These are phyloP conservation scores for Nyctibius grandis DNA, from an alignment of 2,797 vertebrate genomes.

Conservation along the genomic window DNA sequence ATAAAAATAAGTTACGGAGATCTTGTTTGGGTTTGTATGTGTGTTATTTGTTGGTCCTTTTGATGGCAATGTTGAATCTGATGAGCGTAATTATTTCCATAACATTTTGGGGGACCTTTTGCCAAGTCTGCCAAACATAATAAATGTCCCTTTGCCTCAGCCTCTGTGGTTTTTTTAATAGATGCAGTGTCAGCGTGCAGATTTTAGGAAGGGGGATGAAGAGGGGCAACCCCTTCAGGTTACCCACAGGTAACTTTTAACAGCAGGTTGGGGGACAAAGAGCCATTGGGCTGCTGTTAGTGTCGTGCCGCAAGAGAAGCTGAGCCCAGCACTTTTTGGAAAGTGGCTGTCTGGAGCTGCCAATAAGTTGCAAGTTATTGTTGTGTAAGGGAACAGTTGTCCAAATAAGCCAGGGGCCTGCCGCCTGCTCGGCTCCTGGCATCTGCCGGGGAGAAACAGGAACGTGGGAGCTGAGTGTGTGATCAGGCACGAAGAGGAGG, in stretches of 20 bases:
- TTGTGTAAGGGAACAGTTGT: constrained; percentile 7
- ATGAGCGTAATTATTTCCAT: neutral
- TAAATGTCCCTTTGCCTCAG: neutral
- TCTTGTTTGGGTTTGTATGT: neutral
- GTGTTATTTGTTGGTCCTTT: neutral
- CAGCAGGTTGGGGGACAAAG: neutral
- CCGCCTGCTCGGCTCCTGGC: neutral
- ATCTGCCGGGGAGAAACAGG: neutral
- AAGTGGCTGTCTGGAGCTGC: neutral
- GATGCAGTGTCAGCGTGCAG: neutral
- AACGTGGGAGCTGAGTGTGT: neutral
- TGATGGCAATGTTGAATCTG: neutral
- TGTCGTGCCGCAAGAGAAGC: neutral
- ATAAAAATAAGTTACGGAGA: neutral
- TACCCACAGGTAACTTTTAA: neutral
- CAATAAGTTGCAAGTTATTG: neutral
- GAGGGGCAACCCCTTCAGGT: neutral
- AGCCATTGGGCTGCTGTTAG: neutral
- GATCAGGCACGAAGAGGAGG: neutral
- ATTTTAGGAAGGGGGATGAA: neutral
- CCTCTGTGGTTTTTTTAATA: neutral
- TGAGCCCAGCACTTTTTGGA: neutral
- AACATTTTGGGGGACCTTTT: neutral
- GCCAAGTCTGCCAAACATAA: neutral
- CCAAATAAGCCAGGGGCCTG: constrained; percentile 4